Conservation (phyloP, 2,797 vertebrate genomes). For the Coccyzus lansbergi region DNA sequence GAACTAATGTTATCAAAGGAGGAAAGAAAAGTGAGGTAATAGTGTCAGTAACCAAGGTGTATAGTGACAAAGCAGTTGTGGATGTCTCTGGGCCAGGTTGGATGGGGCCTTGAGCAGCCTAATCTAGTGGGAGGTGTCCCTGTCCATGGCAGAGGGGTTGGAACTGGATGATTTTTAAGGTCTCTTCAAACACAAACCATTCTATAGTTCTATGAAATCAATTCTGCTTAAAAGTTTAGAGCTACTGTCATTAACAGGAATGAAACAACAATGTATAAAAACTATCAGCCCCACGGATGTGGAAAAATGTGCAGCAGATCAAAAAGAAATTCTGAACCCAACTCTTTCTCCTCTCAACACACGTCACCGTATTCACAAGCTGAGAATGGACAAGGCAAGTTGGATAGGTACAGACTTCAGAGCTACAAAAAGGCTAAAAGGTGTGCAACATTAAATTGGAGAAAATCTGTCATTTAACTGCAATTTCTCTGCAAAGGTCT, state of each 20-base stretch:
- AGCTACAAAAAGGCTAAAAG: not conserved
- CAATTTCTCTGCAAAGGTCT: not conserved
- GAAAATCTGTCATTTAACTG: not conserved
- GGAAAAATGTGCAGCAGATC: not conserved
- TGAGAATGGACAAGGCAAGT: not conserved
- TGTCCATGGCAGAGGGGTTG: too few species aligned
- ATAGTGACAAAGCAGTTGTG: not conserved
- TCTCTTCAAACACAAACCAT: too few species aligned
- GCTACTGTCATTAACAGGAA: not conserved
- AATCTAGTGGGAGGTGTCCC: too few species aligned
- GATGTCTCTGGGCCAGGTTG: too few species aligned
- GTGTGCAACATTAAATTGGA: not conserved
- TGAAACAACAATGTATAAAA: not conserved
- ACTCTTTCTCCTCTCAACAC: not conserved
- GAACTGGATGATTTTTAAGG: too few species aligned
- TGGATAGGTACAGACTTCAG: not conserved
- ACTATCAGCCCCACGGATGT: not conserved
- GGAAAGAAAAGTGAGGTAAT: not conserved
- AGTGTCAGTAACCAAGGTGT: not conserved
- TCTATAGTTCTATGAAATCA: not conserved
- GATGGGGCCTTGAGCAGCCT: too few species aligned
- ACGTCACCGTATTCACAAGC: not conserved
- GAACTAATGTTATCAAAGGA: not conserved
- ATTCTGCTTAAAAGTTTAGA: not conserved
- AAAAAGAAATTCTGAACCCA: not conserved